These are phyloP conservation scores for Rhincodon typus DNA, from an alignment of 2,797 vertebrate genomes.

Conservation along the genomic window DNA sequence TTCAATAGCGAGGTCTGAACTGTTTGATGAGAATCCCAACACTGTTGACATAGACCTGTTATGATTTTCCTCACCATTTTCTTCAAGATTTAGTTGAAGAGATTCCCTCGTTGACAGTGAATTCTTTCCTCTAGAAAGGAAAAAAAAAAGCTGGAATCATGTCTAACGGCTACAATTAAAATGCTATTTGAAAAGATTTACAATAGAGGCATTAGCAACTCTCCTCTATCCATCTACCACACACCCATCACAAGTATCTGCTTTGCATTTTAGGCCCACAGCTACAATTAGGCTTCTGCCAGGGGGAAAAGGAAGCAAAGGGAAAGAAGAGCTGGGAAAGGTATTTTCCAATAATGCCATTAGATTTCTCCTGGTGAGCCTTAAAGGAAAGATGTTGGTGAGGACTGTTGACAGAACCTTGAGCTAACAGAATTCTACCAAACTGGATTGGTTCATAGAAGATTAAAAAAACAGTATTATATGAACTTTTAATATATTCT, in stretches of 20 bases:
- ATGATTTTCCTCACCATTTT: neutral
- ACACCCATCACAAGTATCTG: neutral
- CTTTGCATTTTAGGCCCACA: neutral
- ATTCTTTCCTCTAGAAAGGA: neutral
- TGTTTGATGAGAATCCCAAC: neutral
- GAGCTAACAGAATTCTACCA: neutral
- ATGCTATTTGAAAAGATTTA: neutral
- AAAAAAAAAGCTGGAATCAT: neutral
- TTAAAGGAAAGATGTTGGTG: neutral
- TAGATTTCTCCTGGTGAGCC: neutral
- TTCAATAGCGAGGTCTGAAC: neutral
- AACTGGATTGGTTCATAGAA: neutral
- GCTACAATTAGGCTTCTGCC: neutral
- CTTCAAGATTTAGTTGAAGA: neutral
- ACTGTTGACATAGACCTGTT: neutral
- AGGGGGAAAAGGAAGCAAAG: neutral
- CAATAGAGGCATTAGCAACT: neutral
- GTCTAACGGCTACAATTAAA: neutral
- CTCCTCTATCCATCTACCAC: neutral
- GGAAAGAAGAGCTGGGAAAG: neutral
- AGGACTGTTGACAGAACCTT: neutral
- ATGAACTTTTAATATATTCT: neutral
- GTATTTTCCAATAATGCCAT: neutral
- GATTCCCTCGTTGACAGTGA: neutral
- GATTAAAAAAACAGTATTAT: neutral